phyloP scores from a whole-genome alignment of 2,113 vertebrate genomes.

The Gavia stellata region DNA sequence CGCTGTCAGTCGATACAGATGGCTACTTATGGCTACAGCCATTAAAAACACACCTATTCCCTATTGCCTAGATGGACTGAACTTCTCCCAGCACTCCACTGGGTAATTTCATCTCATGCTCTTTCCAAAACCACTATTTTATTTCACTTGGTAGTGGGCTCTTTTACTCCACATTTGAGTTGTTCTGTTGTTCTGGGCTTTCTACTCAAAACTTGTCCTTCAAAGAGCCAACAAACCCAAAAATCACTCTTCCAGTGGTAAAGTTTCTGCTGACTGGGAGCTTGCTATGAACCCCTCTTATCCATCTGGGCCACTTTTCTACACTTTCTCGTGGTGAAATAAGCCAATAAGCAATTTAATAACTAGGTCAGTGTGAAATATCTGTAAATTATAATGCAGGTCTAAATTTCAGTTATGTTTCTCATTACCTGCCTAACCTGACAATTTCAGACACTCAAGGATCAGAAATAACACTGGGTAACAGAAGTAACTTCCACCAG shows the following conservation, averaged over 20 bases:
- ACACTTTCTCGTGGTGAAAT: neutral
- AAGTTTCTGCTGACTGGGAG: neutral
- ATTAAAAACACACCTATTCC: neutral
- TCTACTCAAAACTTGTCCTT: neutral
- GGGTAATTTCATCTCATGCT: neutral
- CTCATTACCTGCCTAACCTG: neutral
- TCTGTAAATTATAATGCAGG: neutral
- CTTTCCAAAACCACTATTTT: neutral
- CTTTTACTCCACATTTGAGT: neutral
- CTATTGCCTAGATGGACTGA: neutral
- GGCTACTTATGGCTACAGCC: neutral
- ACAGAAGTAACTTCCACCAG: neutral
- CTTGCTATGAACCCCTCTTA: neutral
- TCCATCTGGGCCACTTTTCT: neutral
- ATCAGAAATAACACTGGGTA: neutral
- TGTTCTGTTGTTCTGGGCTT: neutral
- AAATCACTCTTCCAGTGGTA: neutral
- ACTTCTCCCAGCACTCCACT: accelerated
- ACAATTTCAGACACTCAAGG: neutral
- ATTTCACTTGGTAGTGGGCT: neutral
- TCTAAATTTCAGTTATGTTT: neutral
- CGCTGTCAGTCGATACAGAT: neutral
- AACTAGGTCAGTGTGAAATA: neutral
- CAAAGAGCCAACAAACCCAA: neutral
- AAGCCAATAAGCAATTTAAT: neutral